These are phyloP conservation scores for Muscicapa adusta DNA, from an alignment of 2,113 vertebrate species.

Conservation along the genomic window DNA sequence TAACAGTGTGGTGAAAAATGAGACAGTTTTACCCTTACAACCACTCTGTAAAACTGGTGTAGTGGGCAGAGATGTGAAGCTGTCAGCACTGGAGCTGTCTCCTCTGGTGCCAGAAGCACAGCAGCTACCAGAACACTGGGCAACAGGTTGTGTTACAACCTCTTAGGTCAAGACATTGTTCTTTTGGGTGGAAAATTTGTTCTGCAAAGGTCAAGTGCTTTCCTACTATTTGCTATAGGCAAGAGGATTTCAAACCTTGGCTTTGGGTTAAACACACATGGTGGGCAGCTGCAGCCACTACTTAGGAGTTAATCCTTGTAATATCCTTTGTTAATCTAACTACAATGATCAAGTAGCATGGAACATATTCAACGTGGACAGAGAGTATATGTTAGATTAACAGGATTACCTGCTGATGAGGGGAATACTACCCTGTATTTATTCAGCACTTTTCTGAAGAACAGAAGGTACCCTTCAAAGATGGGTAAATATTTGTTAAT, in stretches of 20 bases:
- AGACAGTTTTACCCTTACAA: neutral
- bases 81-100: neutral
- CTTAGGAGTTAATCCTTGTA: constrained; percentile 14
- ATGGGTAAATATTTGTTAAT: constrained; percentile 19
- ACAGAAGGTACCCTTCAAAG: constrained; percentile 7
- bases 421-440: neutral
- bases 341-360: neutral
- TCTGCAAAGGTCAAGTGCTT: neutral
- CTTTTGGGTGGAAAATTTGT: neutral
- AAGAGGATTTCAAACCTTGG: neutral
- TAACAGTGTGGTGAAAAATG: neutral
- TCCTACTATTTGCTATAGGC: neutral
- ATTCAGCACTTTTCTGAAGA: neutral
- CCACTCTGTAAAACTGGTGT: neutral
- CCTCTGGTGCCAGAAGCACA: neutral
- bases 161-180: neutral
- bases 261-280: neutral
- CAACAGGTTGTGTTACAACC: neutral
- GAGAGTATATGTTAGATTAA: neutral
- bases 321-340: constrained; percentile 20
- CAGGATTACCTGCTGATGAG: neutral
- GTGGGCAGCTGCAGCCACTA: constrained; percentile 8
- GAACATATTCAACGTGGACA: neutral
- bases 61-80: neutral
- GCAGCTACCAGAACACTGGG: neutral